Evolutionary conservation across 2,888 invertebrate species (phyloP).

Genomic region (Hetaerina titia): DNA sequence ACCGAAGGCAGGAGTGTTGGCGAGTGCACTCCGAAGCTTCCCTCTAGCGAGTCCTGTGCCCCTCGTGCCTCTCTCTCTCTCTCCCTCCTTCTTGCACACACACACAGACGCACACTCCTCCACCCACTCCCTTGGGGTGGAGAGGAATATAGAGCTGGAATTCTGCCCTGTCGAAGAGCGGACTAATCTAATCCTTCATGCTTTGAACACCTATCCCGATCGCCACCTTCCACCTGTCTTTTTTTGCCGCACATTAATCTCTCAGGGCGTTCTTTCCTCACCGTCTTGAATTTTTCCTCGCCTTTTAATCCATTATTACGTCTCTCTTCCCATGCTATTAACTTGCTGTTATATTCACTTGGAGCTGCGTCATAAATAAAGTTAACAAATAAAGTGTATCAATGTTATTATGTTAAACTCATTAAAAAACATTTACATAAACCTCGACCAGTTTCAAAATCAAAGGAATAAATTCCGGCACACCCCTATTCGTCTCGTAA

Average conservation of each 20-base stretch:
- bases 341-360: no score
- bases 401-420: no score
- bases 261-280: neutral
- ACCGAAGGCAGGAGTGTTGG: conserved; percentile 49
- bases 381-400: neutral
- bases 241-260: neutral
- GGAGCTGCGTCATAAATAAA: neutral
- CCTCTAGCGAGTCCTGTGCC: neutral
- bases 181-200: neutral
- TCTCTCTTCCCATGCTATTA: neutral
- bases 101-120: neutral
- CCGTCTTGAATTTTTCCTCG: neutral
- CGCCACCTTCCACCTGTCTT: neutral
- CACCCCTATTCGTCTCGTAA: no score
- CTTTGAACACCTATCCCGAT: neutral
- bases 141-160: neutral
- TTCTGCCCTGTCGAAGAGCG: neutral
- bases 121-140: neutral
- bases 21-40: neutral
- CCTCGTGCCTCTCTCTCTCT: neutral
- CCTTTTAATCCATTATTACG: neutral
- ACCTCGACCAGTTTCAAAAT: no score
- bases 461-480: no score
- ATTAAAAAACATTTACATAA: no score
- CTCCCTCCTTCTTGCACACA: neutral